Base-by-base conservation (phyloP, 2,113 vertebrate species). In the Oncorhynchus clarkii region DNA sequence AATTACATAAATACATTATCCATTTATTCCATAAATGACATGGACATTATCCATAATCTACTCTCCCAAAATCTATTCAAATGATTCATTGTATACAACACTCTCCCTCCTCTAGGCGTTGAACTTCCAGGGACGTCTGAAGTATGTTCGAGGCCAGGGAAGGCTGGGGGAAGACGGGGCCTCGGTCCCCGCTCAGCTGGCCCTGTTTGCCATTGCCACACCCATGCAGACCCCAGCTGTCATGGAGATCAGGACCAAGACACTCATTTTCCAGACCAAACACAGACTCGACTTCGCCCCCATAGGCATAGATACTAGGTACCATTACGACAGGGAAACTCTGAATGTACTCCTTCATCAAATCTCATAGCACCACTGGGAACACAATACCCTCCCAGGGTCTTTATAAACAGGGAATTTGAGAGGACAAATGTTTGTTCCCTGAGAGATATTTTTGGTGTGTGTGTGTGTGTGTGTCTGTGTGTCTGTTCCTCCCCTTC, bases 281-380 rank as follows among this genome's bases (percentile, higher is more conserved):
- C 93, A 95, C 89, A 92, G 92, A 82, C 82, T 95, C 84, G 94
- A 95, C 84, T 94, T 95, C 80, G 91, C 92, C 0, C 94, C 93
- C 0, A 24, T 71, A 27, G 88, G 87, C 65, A 84, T 93, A 0
- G 92, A 93, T 31, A 88, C 83, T 82, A 94, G 92, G 93, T 94
- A 67, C 24, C 65, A 2, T 57, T 20, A 57, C 6, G 16, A 20
- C 54, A 45, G 39, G 39, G 8, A 45, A 34, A 34, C 34, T 34
- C 6, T 34, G 39, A 45, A 11, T 45, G 7, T 45, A 45, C 6
- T 24, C n/a, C 62, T 24, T 20, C 8, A 20, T 24, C 62, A 2
- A 16, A 54, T 54, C 51, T 54, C 51, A 16, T 18, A 18, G 51
- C 51, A 54, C 51, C 16, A 54, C 51, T 18, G 16, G 51, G 51